Percentiles rank a stretch among this genome's conserved stretches.
phyloP scores from a whole-genome alignment of 2,888 invertebrate genomes.

The Euplagia quadripunctaria region DNA sequence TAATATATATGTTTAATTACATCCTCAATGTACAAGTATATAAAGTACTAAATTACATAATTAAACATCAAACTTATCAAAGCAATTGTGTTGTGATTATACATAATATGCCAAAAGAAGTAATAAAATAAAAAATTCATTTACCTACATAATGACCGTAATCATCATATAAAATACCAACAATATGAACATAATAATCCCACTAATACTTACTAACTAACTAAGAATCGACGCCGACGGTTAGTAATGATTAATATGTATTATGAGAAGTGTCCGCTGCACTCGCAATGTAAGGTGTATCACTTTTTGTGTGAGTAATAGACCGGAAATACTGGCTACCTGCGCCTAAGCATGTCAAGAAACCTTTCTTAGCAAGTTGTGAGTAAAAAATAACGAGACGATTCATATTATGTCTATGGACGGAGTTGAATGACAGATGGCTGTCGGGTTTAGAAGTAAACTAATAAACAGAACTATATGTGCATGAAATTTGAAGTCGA shows the following conservation, averaged over 20 bases:
- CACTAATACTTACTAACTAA: background rate
- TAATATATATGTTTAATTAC: background rate
- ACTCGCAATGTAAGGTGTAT: constrained; percentile 22
- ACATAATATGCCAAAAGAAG: background rate
- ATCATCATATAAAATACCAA: background rate
- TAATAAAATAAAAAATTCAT: background rate
- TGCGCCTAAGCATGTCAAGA: constrained; percentile 55
- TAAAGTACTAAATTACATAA: background rate
- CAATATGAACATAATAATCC: background rate
- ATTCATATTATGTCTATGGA: constrained; percentile 40
- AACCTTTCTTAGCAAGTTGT: constrained; percentile 37
- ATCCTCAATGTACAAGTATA: background rate
- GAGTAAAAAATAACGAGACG: constrained; percentile 35
- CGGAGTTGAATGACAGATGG: constrained; percentile 26
- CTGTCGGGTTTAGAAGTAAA: constrained; percentile 5
- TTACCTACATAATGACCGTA: background rate
- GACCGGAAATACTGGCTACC: constrained; percentile 64
- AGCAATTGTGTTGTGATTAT: no score
- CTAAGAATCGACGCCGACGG: background rate
- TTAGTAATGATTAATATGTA: background rate
- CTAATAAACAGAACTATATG: background rate
- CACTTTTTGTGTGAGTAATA: constrained; percentile 48
- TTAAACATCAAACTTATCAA: background rate
- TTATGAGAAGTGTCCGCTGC: background rate
- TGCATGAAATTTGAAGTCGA: background rate